Conservation (phyloP, 2,888 invertebrate species). For the Noctua comes region DNA sequence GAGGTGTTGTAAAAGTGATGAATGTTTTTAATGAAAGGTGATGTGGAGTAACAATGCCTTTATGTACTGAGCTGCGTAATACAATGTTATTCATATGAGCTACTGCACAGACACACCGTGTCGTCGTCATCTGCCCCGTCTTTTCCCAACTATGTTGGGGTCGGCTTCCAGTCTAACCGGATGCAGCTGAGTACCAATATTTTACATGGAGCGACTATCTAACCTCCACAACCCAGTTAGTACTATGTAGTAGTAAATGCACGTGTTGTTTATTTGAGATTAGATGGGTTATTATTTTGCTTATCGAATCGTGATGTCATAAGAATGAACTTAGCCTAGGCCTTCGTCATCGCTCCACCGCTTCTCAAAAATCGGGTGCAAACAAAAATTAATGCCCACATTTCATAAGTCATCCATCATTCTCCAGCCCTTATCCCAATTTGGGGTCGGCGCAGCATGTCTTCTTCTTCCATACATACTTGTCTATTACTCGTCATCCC, state of each 20-base stretch:
- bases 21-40: constrained; percentile 13
- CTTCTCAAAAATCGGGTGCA: neutral
- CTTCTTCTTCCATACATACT: too few relatives aligned
- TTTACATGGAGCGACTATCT: too few relatives aligned
- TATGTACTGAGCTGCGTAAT: neutral
- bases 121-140: too few relatives aligned
- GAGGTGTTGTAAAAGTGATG: constrained; percentile 39
- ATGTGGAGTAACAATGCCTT: neutral
- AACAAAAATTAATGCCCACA: neutral
- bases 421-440: too few relatives aligned
- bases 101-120: too few relatives aligned
- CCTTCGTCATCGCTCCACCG: neutral
- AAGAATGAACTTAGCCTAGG: neutral
- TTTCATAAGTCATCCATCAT: neutral
- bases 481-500: too few relatives aligned
- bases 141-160: neutral
- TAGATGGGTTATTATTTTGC: neutral
- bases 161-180: neutral
- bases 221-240: too few relatives aligned
- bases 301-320: neutral
- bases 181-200: neutral
- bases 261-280: constrained; percentile 1
- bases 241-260: too few relatives aligned
- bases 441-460: too few relatives aligned
- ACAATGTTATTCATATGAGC: neutral